Conservation (phyloP, 2,113 vertebrate species). For the Pygoscelis adeliae region DNA sequence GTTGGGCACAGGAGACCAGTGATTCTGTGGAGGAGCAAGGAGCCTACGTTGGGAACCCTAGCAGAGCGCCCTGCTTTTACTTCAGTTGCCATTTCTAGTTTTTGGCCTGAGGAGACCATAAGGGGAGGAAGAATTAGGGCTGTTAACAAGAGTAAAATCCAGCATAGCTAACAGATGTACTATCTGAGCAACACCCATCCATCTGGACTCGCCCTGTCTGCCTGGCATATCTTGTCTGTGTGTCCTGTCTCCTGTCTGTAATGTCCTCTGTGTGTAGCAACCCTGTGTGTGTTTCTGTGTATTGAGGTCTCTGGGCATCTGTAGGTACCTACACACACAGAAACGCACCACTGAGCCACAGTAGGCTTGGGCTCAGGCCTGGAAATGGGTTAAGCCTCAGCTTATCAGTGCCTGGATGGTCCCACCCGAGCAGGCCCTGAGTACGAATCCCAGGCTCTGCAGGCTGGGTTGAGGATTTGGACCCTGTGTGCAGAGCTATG, state of each 20-base stretch:
- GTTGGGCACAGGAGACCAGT: not conserved
- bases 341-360: accelerated
- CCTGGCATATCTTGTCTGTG: not conserved
- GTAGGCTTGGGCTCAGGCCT: not conserved
- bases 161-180: not conserved
- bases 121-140: not conserved
- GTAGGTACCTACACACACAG: not conserved
- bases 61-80: not conserved
- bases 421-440: not conserved
- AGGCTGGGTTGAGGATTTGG: not conserved
- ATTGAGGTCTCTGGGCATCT: not conserved
- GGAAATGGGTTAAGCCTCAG: not conserved
- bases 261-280: not conserved
- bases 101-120: not conserved
- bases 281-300: not conserved
- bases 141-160: not conserved
- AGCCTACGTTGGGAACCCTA: not conserved
- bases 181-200: not conserved
- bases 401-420: not conserved
- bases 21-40: not conserved
- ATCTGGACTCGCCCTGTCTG: not conserved
- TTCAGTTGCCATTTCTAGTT: not conserved
- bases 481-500: not conserved
- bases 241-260: not conserved
- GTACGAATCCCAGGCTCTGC: not conserved